A percentile compares a stretch with the other conserved stretches of the same genome.
These are phyloP conservation scores for Malurus splendens DNA, from an alignment of 2,797 vertebrate genomes.

Conservation along the genomic window DNA sequence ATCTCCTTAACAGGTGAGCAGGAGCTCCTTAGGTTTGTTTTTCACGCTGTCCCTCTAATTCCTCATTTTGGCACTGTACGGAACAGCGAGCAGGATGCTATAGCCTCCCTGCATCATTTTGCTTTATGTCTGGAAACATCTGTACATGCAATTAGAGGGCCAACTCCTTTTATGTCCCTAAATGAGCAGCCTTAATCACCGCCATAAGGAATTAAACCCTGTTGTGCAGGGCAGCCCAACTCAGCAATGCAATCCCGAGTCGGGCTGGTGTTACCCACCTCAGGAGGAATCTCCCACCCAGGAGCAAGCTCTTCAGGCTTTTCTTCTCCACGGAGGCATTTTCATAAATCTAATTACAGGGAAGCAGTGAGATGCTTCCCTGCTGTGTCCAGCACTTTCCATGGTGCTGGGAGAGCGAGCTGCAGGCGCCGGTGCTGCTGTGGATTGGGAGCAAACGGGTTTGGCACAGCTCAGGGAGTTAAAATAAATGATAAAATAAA, in stretches of 20 bases:
- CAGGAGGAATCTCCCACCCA: neutral
- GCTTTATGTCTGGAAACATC: constrained; percentile 49
- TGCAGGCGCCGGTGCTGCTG: neutral
- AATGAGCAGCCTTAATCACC: constrained; percentile 48
- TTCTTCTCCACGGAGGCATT: neutral
- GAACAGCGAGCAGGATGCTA: neutral
- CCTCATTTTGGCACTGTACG: neutral
- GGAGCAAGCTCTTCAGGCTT: neutral
- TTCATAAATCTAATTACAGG: constrained; percentile 22
- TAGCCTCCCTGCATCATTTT: constrained; percentile 7
- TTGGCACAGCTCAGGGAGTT: fast-evolving
- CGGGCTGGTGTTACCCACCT: neutral
- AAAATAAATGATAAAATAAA: neutral
- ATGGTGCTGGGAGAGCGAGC: fast-evolving
- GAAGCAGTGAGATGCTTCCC: neutral
- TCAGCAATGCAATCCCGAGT: neutral
- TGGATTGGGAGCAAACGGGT: neutral
- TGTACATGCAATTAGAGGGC: constrained; percentile 35
- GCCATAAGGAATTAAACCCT: constrained; percentile 11
- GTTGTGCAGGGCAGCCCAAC: neutral
- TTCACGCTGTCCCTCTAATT: neutral
- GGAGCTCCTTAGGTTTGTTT: neutral
- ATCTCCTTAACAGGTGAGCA: neutral
- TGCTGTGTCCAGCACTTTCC: neutral
- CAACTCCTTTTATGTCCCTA: constrained; percentile 47